A percentile compares a stretch with the other conserved stretches of the same genome.
Evolutionary conservation across 2,888 invertebrate species (phyloP).

Genomic region (Pyrochroa serraticornis): DNA sequence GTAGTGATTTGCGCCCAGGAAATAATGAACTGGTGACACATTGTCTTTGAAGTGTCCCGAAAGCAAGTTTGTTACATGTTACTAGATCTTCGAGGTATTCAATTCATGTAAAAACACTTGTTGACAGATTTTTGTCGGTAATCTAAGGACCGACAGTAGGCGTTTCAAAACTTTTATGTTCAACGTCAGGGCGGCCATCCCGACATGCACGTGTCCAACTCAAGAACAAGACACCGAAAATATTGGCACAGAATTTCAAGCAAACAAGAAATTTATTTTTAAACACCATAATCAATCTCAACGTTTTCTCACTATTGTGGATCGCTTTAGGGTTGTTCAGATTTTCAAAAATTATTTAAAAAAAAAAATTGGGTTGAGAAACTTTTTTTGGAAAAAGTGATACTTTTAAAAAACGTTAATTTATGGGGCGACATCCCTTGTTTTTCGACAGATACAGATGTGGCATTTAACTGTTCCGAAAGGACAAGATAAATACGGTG

Average conservation of each 20-base stretch:
- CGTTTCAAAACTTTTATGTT: conserved; percentile 21
- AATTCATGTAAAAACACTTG: conserved; percentile 27
- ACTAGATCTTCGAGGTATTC: conserved; percentile 11
- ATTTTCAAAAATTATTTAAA: too few relatives aligned
- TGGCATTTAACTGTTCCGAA: conserved; percentile 55
- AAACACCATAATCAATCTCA: neutral
- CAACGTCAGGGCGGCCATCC: conserved; percentile 13
- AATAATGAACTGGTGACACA: conserved; percentile 8
- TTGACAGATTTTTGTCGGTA: conserved; percentile 30
- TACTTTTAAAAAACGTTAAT: too few relatives aligned
- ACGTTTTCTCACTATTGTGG: conserved; percentile 3
- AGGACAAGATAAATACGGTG: conserved; percentile 53
- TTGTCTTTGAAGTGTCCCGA: conserved; percentile 21
- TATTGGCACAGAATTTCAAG: neutral
- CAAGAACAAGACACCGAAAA: neutral
- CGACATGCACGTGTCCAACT: conserved; percentile 22
- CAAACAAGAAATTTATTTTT: neutral
- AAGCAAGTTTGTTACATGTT: conserved; percentile 28
- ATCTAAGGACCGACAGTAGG: conserved; percentile 25
- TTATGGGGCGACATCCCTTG: neutral
- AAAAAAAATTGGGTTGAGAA: too few relatives aligned
- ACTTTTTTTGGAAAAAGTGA: too few relatives aligned
- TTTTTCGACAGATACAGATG: conserved; percentile 54
- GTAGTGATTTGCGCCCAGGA: neutral
- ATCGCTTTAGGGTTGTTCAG: too few relatives aligned